phyloP scores from a whole-genome alignment of 2,888 invertebrate species.

The Thecocarcelia acutangulata region DNA sequence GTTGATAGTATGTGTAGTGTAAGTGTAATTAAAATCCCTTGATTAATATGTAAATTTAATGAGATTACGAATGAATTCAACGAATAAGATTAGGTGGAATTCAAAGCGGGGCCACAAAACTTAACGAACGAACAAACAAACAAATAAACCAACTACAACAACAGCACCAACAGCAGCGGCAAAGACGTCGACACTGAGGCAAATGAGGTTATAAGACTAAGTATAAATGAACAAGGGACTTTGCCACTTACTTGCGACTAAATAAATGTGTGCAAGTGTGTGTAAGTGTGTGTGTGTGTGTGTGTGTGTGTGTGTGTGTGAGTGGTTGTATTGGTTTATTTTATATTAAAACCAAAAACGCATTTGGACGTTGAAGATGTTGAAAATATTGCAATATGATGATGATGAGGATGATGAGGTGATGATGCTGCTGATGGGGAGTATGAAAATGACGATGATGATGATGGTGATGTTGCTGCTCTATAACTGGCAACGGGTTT shows the following conservation, averaged over 20 bases:
- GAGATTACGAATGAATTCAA: slow-evolving; percentile 96
- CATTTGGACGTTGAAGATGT: slow-evolving; percentile 66
- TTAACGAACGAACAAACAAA: slow-evolving; percentile 54
- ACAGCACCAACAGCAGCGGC: slow-evolving; percentile 26
- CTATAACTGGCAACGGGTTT: slow-evolving; percentile 53
- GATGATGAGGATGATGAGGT: slow-evolving; percentile 11
- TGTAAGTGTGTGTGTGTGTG: neutral
- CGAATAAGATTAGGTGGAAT: slow-evolving; percentile 87
- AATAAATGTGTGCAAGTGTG: neutral
- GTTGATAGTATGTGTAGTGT: slow-evolving; percentile 78
- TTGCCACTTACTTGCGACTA: slow-evolving; percentile 44
- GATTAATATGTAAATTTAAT: slow-evolving; percentile 99
- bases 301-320: slow-evolving; percentile 9
- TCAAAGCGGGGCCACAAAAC: slow-evolving; percentile 77
- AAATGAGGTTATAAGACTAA: slow-evolving; percentile 65
- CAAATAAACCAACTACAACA: neutral
- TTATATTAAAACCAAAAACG: slow-evolving; percentile 65
- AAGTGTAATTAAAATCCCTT: slow-evolving; percentile 98
- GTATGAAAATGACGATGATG: slow-evolving; percentile 9
- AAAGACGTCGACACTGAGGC: slow-evolving; percentile 39
- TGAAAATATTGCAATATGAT: slow-evolving; percentile 54
- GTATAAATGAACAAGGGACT: slow-evolving; percentile 49
- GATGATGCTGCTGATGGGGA: slow-evolving; percentile 28
- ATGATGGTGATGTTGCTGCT: slow-evolving; percentile 18
- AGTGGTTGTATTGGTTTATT: slow-evolving; percentile 19